Evolutionary conservation across 2,797 vertebrate genomes (phyloP), one percentile per base, ranked within the genome.

Genomic region (Rallus crepitans): DNA sequence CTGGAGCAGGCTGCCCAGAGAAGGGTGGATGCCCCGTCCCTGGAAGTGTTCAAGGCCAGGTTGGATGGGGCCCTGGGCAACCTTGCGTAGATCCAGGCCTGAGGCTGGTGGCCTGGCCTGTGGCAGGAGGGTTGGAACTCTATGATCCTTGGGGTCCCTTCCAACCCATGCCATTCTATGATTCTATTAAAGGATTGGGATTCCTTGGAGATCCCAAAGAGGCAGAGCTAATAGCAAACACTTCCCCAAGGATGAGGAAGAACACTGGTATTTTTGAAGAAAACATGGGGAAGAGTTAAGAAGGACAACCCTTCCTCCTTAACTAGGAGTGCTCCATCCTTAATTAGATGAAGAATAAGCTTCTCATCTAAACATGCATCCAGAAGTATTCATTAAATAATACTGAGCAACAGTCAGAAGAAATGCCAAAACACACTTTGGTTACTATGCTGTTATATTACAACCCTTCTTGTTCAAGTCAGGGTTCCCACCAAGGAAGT

Each of bases 171-270:
- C 37, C 37, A 37, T 37, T 37, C 37, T 37, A 37, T 37, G 11
- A 37, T 37, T 37, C 37, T 37, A 37, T 37, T 5, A 37, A 33
- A 68, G 39, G 17, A 2, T 0, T 56, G 69, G 18, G 18, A 24
- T 37, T 11, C 37, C 37, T 37, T 37, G 37, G 37, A 37, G 37
- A 37, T 0, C 37, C 35, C 47, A 1, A n/a, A 40, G 31, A 59
- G 37, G n/a, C n/a, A 25, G 11, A 19, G n/a, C 63, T 55, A 50
- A 33, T 0, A 55, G 59, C 28, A 77, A 20, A 56, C 12, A 3
- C 4, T 50, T n/a, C 35, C 21, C 19, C 16, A 7, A 3, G 7
- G 12, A 7, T 1, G 2, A 53, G 11, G 27, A 31, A 68, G 13
- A 6, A 25, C 5, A 10, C 0, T 5, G 16, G 5, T 20, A 11